These are phyloP conservation scores for Antechinus stuartii DNA, from an alignment of 2,113 vertebrate genomes.

Conservation along the genomic window DNA sequence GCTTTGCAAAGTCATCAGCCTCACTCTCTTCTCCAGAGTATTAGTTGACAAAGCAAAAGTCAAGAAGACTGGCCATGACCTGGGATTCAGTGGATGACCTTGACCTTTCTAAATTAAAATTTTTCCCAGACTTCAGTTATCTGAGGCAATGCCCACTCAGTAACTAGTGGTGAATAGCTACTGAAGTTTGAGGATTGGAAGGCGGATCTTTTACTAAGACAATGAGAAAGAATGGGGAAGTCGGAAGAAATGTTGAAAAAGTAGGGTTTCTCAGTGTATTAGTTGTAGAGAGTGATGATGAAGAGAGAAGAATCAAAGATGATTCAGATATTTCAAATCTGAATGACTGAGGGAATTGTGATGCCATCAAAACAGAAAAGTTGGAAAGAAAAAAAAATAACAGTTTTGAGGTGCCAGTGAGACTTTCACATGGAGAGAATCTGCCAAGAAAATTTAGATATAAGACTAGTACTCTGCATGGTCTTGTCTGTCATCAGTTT, in stretches of 20 bases:
- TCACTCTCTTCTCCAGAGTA: neutral
- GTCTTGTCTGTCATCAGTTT: neutral
- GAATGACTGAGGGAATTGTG: neutral
- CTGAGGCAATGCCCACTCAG: neutral
- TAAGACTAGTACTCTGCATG: neutral
- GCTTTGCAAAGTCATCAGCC: neutral
- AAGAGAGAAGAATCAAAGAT: neutral
- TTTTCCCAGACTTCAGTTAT: neutral
- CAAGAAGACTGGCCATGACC: neutral
- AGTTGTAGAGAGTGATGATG: neutral
- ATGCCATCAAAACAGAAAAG: neutral
- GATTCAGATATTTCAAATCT: neutral
- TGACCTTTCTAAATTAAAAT: neutral
- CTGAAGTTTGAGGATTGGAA: neutral
- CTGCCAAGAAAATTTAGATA: neutral
- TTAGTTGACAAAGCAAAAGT: neutral
- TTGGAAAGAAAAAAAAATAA: neutral
- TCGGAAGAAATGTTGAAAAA: neutral
- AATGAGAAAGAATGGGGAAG: neutral
- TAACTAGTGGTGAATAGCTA: neutral
- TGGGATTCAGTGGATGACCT: neutral
- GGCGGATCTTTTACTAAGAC: neutral
- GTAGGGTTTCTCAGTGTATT: neutral
- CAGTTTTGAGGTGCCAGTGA: neutral
- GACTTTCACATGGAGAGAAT: neutral